Evolutionary conservation across 30 jellyfish, hydroid and myxozoan species (phyloP).

Genomic region (Hydractinia echinata): DNA sequence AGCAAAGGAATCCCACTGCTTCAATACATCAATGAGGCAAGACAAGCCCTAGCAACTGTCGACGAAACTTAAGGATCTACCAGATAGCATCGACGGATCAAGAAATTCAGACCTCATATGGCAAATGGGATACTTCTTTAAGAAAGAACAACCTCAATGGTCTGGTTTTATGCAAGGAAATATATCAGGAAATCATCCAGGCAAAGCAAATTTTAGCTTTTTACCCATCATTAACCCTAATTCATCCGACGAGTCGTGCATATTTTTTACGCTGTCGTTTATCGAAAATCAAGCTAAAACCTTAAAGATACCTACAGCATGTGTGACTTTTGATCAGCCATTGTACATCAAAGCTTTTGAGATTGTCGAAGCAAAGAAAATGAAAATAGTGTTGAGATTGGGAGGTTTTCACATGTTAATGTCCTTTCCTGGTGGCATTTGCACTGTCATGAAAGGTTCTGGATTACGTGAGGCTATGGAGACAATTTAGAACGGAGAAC

Average conservation of each 20-base stretch:
- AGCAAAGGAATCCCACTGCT: constrained; percentile 26
- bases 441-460: constrained; percentile 15
- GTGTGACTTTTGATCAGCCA: constrained; percentile 20
- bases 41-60: constrained; percentile 14
- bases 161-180: constrained; percentile 11
- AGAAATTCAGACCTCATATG: constrained; percentile 4
- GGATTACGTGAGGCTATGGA: constrained; percentile 25
- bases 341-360: constrained; percentile 1
- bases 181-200: not conserved
- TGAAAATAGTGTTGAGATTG: not conserved
- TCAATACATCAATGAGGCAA: constrained; percentile 20
- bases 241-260: not conserved
- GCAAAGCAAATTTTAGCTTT: not conserved
- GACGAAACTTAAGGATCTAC: constrained; percentile 6
- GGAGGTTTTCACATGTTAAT: constrained; percentile 23
- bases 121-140: not conserved
- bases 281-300: not conserved
- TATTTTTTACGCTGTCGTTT: not conserved
- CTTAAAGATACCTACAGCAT: no score
- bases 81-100: constrained; percentile 2
- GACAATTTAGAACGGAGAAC: constrained; percentile 10
- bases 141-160: constrained; percentile 2
- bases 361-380: not conserved
- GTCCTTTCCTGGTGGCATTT: constrained; percentile 10
- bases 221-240: not conserved